A percentile compares a stretch with the other conserved stretches of the same genome.
Conservation (phyloP, 2,113 vertebrate species). For the Neoarius graeffei region DNA sequence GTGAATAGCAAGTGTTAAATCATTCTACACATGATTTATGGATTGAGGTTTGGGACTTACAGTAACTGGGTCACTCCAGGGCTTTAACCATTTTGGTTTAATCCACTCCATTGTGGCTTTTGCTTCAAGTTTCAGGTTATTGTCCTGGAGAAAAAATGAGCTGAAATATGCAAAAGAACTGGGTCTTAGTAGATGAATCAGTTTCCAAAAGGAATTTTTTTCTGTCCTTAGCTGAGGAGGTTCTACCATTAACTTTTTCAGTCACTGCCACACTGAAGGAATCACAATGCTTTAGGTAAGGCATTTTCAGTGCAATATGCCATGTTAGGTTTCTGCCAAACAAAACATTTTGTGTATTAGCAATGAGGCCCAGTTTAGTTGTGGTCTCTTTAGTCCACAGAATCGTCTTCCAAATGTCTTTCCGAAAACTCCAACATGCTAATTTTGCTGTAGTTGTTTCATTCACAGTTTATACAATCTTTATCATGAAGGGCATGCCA, state of each 20-base stretch:
- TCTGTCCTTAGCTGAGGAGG: background rate
- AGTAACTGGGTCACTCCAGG: background rate
- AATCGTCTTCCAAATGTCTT: background rate
- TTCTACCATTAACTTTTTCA: background rate
- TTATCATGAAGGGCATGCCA: background rate
- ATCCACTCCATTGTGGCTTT: background rate
- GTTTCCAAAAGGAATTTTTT: background rate
- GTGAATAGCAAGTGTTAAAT: background rate
- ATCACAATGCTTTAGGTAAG: background rate
- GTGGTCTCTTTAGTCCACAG: background rate
- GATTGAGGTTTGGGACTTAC: background rate
- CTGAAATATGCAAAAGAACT: too few species aligned
- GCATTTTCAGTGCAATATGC: background rate
- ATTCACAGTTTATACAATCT: background rate
- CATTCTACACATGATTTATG: background rate
- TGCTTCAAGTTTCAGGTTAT: background rate
- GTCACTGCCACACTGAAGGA: background rate
- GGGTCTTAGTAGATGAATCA: background rate
- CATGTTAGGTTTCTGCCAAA: background rate
- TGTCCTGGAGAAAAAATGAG: background rate
- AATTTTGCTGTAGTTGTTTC: background rate
- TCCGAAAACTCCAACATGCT: background rate
- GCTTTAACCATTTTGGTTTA: background rate
- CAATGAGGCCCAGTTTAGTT: background rate
- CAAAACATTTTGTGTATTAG: background rate